phyloP scores from a whole-genome alignment of 2,113 vertebrate species.

The Pelobates fuscus region DNA sequence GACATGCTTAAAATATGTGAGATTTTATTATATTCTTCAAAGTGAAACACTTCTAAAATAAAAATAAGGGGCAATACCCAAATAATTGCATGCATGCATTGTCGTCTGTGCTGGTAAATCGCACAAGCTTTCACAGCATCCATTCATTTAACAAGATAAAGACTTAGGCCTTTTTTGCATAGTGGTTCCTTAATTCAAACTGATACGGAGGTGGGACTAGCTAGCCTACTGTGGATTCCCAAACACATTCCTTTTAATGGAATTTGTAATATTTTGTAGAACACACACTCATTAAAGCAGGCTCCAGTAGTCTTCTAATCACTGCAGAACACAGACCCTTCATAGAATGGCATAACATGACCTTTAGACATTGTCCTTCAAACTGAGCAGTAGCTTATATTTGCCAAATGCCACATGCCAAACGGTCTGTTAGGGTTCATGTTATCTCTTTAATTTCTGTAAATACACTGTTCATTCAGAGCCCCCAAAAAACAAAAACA shows the following conservation, averaged over 20 bases:
- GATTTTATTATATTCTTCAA: too few species aligned
- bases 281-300: constrained; percentile 18
- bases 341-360: constrained; percentile 18
- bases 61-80: too few species aligned
- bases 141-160: background rate
- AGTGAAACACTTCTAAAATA: too few species aligned
- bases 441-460: too few species aligned
- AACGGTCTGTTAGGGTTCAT: constrained; percentile 24
- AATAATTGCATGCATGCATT: too few species aligned
- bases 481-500: too few species aligned
- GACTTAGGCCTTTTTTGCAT: background rate
- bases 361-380: constrained; percentile 19
- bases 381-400: constrained; percentile 1
- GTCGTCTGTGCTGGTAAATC: too few species aligned
- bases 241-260: constrained; percentile 23
- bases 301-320: constrained; percentile 16
- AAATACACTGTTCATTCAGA: too few species aligned
- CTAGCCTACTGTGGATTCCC: constrained; percentile 9
- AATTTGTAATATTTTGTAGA: constrained; percentile 34
- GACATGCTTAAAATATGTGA: too few species aligned
- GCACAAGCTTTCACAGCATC: too few species aligned
- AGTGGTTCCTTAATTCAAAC: background rate
- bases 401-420: constrained; percentile 31
- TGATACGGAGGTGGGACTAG: constrained; percentile 16
- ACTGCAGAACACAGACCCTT: background rate